Evolutionary conservation across 1,140 invertebrate species (phyloP).

Genomic region (Cheumatopsyche charites): DNA sequence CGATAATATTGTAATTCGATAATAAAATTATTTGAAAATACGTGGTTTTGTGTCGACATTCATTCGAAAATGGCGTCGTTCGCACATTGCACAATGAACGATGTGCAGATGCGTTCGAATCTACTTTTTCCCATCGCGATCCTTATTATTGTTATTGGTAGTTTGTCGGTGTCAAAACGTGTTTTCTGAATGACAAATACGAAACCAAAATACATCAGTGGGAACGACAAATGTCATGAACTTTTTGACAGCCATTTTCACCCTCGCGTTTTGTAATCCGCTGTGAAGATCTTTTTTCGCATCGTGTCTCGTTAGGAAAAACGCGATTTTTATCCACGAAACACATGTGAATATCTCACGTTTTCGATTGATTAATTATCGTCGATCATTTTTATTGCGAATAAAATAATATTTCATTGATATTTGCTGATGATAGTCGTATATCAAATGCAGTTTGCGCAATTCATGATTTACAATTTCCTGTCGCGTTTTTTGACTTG

Average conservation of each 20-base stretch:
- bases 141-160: constrained; percentile 8
- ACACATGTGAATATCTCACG: neutral
- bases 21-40: too few species aligned
- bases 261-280: neutral
- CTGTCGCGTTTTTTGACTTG: too few species aligned
- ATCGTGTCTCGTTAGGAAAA: neutral
- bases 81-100: neutral
- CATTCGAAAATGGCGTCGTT: constrained; percentile 16
- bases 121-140: constrained; percentile 1
- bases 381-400: too few species aligned
- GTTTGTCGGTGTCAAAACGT: constrained; percentile 14
- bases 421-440: too few species aligned
- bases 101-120: constrained; percentile 8
- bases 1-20: too few species aligned
- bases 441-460: too few species aligned
- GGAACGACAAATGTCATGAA: constrained; percentile 4
- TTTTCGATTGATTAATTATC: neutral
- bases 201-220: neutral
- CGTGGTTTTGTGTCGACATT: too few species aligned
- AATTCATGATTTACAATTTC: too few species aligned
- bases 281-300: too few species aligned
- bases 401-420: too few species aligned
- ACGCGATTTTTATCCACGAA: neutral
- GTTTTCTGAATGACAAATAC: constrained; percentile 1
- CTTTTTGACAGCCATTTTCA: constrained; percentile 3